phyloP scores from a whole-genome alignment of 2,888 invertebrate species.

The Acutogordius australiensis region DNA sequence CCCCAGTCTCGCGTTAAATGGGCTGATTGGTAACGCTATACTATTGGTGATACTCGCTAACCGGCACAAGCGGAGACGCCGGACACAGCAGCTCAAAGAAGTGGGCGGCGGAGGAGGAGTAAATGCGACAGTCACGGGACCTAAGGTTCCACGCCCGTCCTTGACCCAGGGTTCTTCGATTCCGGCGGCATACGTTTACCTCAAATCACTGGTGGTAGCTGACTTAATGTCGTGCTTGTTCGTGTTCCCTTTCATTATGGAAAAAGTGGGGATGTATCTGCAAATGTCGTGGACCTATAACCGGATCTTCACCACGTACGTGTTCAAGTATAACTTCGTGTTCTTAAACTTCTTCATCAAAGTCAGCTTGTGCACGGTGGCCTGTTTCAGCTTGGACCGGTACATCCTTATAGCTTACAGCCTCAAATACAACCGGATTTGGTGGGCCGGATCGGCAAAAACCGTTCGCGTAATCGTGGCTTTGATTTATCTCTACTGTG shows the following conservation, averaged over 20 bases:
- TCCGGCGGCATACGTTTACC: background rate
- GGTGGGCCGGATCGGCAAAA: background rate
- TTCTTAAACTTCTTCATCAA: background rate
- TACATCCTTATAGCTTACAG: background rate
- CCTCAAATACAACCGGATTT: background rate
- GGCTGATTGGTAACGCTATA: no score
- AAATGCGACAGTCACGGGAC: no score
- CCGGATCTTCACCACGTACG: background rate
- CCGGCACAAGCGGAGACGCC: no score
- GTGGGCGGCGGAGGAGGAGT: no score
- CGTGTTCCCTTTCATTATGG: background rate
- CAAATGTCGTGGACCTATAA: background rate
- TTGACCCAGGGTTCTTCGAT: no score
- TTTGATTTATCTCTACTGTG: background rate
- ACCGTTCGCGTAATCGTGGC: background rate
- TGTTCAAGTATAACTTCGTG: background rate
- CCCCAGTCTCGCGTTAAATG: no score
- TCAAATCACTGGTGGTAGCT: background rate
- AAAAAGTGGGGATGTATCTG: background rate
- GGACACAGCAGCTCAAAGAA: no score
- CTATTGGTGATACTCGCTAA: no score
- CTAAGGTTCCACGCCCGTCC: no score
- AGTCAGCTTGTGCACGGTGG: background rate
- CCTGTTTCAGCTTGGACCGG: background rate
- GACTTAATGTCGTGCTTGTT: background rate